Base-by-base conservation (phyloP, 2,888 invertebrate species). In the Agrochola macilenta region DNA sequence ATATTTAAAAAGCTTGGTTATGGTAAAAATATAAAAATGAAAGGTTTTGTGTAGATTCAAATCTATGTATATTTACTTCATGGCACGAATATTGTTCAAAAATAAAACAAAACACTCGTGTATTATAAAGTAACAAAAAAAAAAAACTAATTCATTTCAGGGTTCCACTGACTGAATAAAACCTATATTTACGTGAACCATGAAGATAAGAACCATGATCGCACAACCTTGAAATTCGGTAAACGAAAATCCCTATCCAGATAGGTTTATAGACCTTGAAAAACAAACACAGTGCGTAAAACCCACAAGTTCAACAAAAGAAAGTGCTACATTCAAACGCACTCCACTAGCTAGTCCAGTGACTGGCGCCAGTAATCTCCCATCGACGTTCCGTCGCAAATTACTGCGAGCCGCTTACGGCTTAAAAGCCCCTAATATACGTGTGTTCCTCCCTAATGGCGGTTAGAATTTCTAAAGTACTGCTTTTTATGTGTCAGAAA, bases 301-400 rank as follows among this genome's bases (percentile, higher is more conserved):
- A 60, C 5, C 20, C 26, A 14, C 14, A 60, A 58, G 1, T 35
- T 26, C 1, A n/a, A 30, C n/a, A 49, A 57, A 74, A 58, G 11
- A 23, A 73, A 68, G 39, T 69, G 54, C 43, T 43, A 23, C 52
- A 39, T 61, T 78, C 65, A 69, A 71, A 66, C 78, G 46, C 68
- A 52, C 39, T 54, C 30, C 8, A 30, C 26, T 60, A 80, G 64
- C 64, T 35, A 86, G 72, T 57, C 52, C 64, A 83, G 84, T 69
- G 83, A 69, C 74, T 83, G 72, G 66, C 73, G 71, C 69, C 65
- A 74, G 78, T 86, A 84, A 84, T 78, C 74, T 78, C 66, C 81
- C 74, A 80, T 87, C 79, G 82, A 74, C 82, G 82, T 87, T 82
- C 85, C 83, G 77, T 73, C 68, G 76, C 86, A 87, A 89, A 87